Conservation (phyloP, 1,140 invertebrate genomes). For the Chionoecetes opilio region DNA sequence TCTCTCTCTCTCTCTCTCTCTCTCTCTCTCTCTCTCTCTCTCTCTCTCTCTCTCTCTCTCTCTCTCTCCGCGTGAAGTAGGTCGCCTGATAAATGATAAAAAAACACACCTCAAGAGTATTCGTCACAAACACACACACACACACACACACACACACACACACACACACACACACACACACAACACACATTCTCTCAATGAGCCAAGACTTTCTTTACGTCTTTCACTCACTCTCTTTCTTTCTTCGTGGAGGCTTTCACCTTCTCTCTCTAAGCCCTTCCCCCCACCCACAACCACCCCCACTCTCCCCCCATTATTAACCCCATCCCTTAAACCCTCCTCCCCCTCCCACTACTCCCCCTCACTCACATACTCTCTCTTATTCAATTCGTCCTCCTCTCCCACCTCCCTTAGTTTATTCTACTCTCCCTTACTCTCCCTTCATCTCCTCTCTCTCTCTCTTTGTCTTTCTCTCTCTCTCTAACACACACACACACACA, state of each 20-base stretch:
- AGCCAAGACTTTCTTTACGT: not conserved
- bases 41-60: not conserved
- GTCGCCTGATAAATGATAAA: constrained; percentile 17
- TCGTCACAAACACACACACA: not conserved
- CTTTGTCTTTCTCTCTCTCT: too few species aligned
- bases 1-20: too few species aligned
- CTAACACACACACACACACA: too few species aligned
- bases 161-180: not conserved
- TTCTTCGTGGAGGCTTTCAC: too few species aligned
- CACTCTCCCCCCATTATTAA: not conserved
- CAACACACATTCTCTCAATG: not conserved
- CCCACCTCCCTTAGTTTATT: too few species aligned
- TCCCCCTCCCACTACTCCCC: too few species aligned
- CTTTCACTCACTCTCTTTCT: not conserved
- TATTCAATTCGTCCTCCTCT: too few species aligned
- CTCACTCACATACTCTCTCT: too few species aligned
- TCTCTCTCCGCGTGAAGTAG: not conserved
- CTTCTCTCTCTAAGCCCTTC: not conserved
- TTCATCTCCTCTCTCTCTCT: not conserved
- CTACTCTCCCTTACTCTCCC: too few species aligned
- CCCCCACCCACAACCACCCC: not conserved
- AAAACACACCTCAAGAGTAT: constrained; percentile 7
- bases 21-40: too few species aligned
- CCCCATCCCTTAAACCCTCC: not conserved
- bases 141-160: too few species aligned